phyloP scores from a whole-genome alignment of 2,113 vertebrate species.

The Empidonax alnorum region DNA sequence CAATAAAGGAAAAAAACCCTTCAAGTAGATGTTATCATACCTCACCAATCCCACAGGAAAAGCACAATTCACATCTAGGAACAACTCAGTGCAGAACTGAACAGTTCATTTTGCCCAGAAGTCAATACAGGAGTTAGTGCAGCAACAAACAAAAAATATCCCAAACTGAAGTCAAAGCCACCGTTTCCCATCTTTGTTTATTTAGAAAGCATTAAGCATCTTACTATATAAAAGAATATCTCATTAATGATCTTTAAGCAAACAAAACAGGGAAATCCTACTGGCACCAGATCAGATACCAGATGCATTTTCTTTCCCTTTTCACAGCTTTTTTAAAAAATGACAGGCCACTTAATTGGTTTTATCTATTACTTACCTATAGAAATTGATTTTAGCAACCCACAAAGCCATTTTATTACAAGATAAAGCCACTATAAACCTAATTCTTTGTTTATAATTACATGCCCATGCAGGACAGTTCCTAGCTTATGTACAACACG shows the following conservation, averaged over 20 bases:
- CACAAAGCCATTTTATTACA: background rate
- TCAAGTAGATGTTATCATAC: background rate
- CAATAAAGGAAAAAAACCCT: background rate
- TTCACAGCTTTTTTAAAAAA: conserved; percentile 17
- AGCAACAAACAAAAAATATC: background rate
- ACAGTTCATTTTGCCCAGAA: background rate
- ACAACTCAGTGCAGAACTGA: background rate
- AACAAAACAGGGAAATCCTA: background rate
- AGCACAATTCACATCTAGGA: background rate
- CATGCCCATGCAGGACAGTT: background rate
- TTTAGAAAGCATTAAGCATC: background rate
- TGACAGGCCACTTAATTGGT: background rate
- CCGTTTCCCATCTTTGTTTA: background rate
- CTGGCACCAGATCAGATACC: background rate
- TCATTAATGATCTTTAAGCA: background rate
- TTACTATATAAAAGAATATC: background rate
- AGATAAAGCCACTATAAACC: background rate
- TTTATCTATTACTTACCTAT: background rate
- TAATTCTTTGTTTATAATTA: background rate
- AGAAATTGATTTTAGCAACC: background rate
- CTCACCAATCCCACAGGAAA: background rate
- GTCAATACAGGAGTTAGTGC: background rate
- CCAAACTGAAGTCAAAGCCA: background rate
- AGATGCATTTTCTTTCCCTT: conserved; percentile 1
- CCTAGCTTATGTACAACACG: background rate